phyloP scores from a whole-genome alignment of 2,113 vertebrate species.

The Chitala chitala region DNA sequence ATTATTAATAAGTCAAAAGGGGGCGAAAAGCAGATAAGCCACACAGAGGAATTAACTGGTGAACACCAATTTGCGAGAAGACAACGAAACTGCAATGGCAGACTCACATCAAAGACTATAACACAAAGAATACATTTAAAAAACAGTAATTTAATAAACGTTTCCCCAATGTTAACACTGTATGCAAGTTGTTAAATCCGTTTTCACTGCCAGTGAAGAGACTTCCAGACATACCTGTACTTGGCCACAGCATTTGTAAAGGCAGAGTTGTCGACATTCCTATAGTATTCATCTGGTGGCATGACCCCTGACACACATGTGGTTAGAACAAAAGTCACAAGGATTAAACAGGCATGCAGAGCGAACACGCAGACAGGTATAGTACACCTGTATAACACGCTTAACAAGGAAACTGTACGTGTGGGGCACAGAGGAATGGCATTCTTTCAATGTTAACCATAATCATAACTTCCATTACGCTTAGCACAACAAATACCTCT shows the following conservation, averaged over 20 bases:
- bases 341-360: constrained; percentile 3
- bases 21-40: background rate
- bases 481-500: too few species aligned
- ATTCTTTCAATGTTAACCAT: too few species aligned
- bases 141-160: background rate
- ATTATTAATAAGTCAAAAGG: background rate
- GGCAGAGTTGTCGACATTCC: constrained; percentile 75
- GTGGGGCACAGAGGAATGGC: too few species aligned
- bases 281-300: constrained; percentile 87
- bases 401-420: too few species aligned
- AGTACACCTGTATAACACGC: background rate
- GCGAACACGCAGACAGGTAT: background rate
- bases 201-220: background rate
- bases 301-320: constrained; percentile 73
- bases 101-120: background rate
- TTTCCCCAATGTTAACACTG: background rate
- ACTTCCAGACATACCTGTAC: constrained; percentile 62
- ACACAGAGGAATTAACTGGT: background rate
- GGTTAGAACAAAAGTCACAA: too few species aligned
- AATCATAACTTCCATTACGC: too few species aligned
- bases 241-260: constrained; percentile 84
- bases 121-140: background rate
- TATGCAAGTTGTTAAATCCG: background rate
- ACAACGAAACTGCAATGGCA: background rate
- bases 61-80: background rate